phyloP scores from a whole-genome alignment of 2,113 vertebrate genomes.

The Cavia aperea region DNA sequence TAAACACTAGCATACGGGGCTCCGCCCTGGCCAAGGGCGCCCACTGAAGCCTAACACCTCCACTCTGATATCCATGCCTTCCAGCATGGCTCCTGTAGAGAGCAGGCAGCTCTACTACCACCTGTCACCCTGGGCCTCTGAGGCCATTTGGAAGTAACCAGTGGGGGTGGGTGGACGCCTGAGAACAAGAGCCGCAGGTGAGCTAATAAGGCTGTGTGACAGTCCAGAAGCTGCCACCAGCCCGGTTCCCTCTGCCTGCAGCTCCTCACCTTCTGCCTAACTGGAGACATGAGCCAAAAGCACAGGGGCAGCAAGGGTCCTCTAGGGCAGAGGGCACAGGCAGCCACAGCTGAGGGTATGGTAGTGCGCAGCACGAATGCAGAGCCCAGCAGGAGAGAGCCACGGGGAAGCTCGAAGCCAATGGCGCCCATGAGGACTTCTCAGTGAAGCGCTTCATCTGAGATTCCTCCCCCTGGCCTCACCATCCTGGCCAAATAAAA shows the following conservation, averaged over 20 bases:
- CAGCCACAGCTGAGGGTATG: rapidly evolving
- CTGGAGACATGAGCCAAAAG: neutral
- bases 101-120: neutral
- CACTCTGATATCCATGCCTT: neutral
- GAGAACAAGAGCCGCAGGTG: neutral
- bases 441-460: neutral
- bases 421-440: neutral
- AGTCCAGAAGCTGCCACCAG: neutral
- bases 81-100: neutral
- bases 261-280: neutral
- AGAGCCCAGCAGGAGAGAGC: neutral
- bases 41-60: neutral
- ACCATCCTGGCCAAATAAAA: neutral
- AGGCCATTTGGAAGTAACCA: neutral
- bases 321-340: neutral
- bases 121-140: neutral
- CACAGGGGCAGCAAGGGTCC: neutral
- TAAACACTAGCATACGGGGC: neutral
- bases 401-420: neutral
- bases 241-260: neutral
- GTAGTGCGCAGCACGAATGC: no score
- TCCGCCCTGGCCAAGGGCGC: no score
- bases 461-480: neutral
- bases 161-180: neutral
- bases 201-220: no score